Evolutionary conservation across 1,140 invertebrate genomes (phyloP).

Genomic region (Leptinotarsa lineolata): DNA sequence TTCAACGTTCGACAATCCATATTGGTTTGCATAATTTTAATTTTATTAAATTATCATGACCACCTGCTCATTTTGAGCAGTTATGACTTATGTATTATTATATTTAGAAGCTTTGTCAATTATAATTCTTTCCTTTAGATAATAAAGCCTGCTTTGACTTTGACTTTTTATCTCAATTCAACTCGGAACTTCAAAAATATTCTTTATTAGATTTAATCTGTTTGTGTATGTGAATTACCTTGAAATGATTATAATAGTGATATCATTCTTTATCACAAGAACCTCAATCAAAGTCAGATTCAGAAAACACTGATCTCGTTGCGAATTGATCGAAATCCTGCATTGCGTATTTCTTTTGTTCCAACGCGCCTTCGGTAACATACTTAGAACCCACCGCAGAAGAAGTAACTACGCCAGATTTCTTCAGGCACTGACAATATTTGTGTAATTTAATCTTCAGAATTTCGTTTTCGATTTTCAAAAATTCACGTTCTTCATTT

Average conservation of each 20-base stretch:
- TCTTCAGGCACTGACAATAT: slow-evolving; percentile 46
- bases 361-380: slow-evolving; percentile 33
- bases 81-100: too few relatives aligned
- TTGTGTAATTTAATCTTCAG: slow-evolving; percentile 38
- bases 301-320: neutral
- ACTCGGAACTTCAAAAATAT: too few relatives aligned
- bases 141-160: too few relatives aligned
- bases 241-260: neutral
- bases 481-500: slow-evolving; percentile 45
- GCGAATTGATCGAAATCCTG: slow-evolving; percentile 18
- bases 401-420: slow-evolving; percentile 29
- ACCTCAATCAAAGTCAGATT: neutral
- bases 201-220: neutral
- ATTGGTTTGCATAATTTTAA: too few relatives aligned
- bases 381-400: slow-evolving; percentile 7
- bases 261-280: neutral
- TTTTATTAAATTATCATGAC: too few relatives aligned
- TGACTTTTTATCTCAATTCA: too few relatives aligned
- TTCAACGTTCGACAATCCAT: too few relatives aligned
- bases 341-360: slow-evolving; percentile 34
- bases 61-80: too few relatives aligned
- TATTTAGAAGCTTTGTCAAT: too few relatives aligned
- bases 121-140: too few relatives aligned
- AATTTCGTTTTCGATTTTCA: slow-evolving; percentile 44
- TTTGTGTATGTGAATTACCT: neutral